Evolutionary conservation across 2,113 vertebrate species (phyloP).

Genomic region (Pachyramphus minor): DNA sequence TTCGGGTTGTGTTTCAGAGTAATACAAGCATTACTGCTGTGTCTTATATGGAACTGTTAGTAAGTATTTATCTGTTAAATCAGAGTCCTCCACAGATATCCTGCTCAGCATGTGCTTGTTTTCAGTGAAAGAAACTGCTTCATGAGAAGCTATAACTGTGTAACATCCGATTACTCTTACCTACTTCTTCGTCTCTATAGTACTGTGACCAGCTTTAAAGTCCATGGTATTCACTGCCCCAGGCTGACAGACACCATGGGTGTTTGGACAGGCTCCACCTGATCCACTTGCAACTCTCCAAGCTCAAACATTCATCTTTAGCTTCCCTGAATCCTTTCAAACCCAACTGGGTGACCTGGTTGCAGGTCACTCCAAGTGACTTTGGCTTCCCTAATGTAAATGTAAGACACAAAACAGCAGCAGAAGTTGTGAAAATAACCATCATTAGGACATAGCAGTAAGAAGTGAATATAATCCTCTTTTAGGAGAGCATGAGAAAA

Average conservation of each 20-base stretch:
- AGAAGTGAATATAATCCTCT: background rate
- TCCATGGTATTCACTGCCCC: background rate
- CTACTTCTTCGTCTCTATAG: background rate
- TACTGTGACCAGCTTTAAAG: background rate
- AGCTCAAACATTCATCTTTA: background rate
- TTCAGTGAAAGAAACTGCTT: background rate
- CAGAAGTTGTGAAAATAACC: background rate
- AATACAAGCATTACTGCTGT: background rate
- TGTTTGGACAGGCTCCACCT: background rate
- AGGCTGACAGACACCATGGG: rapidly evolving
- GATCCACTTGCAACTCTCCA: background rate
- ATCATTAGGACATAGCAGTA: background rate
- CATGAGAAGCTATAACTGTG: background rate
- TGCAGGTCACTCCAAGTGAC: background rate
- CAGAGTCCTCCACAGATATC: background rate
- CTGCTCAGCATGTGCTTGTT: background rate
- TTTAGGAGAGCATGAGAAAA: background rate
- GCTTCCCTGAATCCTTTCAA: background rate
- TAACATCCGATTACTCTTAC: background rate
- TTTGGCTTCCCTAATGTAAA: background rate
- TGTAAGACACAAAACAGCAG: background rate
- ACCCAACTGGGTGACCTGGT: background rate
- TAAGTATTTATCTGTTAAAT: background rate
- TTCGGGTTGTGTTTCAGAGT: background rate
- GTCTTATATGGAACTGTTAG: background rate